Base-by-base conservation (phyloP, 2,888 invertebrate genomes). In the Agonopterix heracliana region DNA sequence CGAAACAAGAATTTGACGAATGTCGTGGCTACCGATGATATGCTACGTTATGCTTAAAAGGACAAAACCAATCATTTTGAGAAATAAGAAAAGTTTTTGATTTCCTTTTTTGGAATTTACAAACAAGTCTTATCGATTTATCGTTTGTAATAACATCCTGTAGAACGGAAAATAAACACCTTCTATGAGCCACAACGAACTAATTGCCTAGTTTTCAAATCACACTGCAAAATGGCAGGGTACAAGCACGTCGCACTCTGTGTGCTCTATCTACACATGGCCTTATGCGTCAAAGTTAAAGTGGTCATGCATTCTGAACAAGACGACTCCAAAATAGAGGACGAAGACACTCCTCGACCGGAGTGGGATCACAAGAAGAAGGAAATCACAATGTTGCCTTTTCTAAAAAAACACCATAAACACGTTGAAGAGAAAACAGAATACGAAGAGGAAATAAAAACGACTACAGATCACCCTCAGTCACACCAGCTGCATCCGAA, bases 231-330 rank as follows among this genome's bases (percentile, higher is more conserved):
- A 53, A 82, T 81, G 82, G 60, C 50, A 51, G 59, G 66, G 50
- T 49, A 59, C 49, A 55, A 61, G 53, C 54, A 53, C 46, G 54
- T 75, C 52, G 60, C 71, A 51, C 53, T 71, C 1, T 56, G 55
- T 49, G 45, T 66, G 45, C 71, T 64, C 52, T 54, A 76, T 44
- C 53, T 78, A 11, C 71, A 79, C n/a, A 50, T 55, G 34, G 64
- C 61, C 44, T 41, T 73, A 34, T 68, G 77, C 36, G 81, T 82
- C 47, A 86, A 87, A 69, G 84, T 85, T 13, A 86, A 85, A 66
- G 82, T 86, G 35, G 71, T 82, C 43, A 74, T 84, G 77, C 81
- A 78, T 52, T 85, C 86, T 0, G 85, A 83, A 0, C 74, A 81
- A 54, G 85, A 82, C 1, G 81, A 82, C 50, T 82, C 85, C 0